Evolutionary conservation across 2,888 invertebrate species (phyloP).

Genomic region (Beris chalybata): DNA sequence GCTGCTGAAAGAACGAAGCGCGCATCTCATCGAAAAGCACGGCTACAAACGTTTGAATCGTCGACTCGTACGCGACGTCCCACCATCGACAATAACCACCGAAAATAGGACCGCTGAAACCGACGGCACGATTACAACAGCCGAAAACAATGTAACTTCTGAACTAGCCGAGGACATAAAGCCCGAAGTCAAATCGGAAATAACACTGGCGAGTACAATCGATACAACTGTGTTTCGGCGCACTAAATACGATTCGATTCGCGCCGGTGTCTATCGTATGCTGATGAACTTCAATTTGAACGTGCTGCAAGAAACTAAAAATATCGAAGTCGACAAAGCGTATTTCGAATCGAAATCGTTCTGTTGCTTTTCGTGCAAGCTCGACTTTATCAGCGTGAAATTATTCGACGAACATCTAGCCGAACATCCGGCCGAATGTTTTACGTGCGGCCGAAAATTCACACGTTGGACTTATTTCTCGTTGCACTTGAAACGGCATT

Average conservation of each 20-base stretch:
- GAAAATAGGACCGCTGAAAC: constrained; percentile 37
- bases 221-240: constrained; percentile 36
- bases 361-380: constrained; percentile 65
- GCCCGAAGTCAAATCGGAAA: constrained; percentile 27
- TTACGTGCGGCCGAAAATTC: constrained; percentile 79
- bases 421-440: constrained; percentile 80
- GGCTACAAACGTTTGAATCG: constrained; percentile 54
- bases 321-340: constrained; percentile 51
- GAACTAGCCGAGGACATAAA: constrained; percentile 12
- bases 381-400: constrained; percentile 68
- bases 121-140: constrained; percentile 30
- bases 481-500: constrained; percentile 77
- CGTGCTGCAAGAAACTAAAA: constrained; percentile 50
- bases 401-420: constrained; percentile 74
- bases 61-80: constrained; percentile 49
- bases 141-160: neutral
- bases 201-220: constrained; percentile 13
- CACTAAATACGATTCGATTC: constrained; percentile 46
- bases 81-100: constrained; percentile 23
- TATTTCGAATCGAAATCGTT: constrained; percentile 52
- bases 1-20: constrained; percentile 53
- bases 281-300: constrained; percentile 53
- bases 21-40: constrained; percentile 52
- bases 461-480: constrained; percentile 73
- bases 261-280: constrained; percentile 54